Percentiles rank a stretch among this genome's conserved stretches.
Evolutionary conservation across 2,113 vertebrate species (phyloP).

Genomic region (Percopsis transmontana): DNA sequence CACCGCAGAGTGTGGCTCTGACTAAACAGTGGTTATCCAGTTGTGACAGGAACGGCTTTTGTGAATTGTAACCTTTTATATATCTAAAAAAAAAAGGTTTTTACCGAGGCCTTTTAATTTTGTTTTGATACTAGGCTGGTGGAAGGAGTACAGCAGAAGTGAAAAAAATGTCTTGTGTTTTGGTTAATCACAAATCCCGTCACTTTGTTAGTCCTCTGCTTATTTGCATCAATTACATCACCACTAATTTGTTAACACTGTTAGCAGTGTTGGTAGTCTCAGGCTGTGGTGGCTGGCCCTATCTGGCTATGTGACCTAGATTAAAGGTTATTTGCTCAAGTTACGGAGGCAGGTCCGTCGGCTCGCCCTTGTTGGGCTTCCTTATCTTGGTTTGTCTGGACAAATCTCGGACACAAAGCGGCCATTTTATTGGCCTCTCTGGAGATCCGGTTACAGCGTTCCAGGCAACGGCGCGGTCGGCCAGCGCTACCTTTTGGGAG

Average conservation of each 20-base stretch:
- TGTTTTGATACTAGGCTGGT: conserved; percentile 9
- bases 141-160: not conserved
- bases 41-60: not conserved
- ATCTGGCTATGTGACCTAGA: conserved; percentile 55
- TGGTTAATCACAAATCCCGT: no score
- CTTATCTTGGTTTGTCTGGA: conserved; percentile 72
- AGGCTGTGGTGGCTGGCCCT: not conserved
- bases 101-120: conserved; percentile 15
- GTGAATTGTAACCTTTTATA: not conserved
- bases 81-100: not conserved
- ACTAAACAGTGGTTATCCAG: conserved; percentile 13
- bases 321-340: conserved; percentile 65
- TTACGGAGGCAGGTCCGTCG: conserved; percentile 50
- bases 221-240: not conserved
- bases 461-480: conserved; percentile 65
- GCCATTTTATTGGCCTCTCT: conserved; percentile 75
- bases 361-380: conserved; percentile 66
- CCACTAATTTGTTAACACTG: not conserved
- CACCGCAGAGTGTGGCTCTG: conserved; percentile 19
- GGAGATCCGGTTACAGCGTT: conserved; percentile 76
- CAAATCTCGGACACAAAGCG: conserved; percentile 75
- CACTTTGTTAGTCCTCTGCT: no score
- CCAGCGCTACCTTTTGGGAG: conserved; percentile 60
- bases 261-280: not conserved
- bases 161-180: no score